phyloP scores from a whole-genome alignment of 2,888 invertebrate species.

The Diarsia mendica region DNA sequence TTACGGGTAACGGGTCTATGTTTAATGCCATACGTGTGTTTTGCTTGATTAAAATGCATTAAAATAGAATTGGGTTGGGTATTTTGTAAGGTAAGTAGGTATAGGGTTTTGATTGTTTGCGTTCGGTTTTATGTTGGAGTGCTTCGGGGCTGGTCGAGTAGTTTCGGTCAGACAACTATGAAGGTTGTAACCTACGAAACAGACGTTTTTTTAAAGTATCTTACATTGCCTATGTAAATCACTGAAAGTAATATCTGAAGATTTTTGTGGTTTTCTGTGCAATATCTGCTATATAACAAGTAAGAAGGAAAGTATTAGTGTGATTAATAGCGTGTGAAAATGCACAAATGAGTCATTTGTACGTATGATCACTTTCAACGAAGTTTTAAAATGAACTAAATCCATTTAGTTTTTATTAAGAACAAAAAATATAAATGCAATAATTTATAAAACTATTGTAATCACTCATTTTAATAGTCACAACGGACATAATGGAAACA shows the following conservation, averaged over 20 bases:
- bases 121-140: not conserved
- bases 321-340: no score
- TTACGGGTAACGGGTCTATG: slow-evolving; percentile 39
- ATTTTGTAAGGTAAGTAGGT: slow-evolving; percentile 11
- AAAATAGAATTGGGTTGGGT: slow-evolving; percentile 43
- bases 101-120: slow-evolving; percentile 8
- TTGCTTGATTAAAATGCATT: slow-evolving; percentile 71
- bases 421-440: not conserved
- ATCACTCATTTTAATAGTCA: not conserved
- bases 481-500: not conserved
- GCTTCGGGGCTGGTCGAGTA: not conserved
- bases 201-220: not conserved
- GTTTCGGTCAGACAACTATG: not conserved
- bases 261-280: not conserved
- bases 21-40: slow-evolving; percentile 64
- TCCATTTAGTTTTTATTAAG: not conserved
- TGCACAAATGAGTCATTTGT: not conserved
- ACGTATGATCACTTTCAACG: not conserved
- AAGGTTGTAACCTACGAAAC: not conserved
- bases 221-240: not conserved
- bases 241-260: not conserved
- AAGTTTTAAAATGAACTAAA: not conserved
- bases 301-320: no score
- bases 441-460: not conserved
- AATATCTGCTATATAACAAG: not conserved